These are phyloP conservation scores for Drosophila paranaensis DNA, from an alignment of 2,888 invertebrate genomes.

Conservation along the genomic window DNA sequence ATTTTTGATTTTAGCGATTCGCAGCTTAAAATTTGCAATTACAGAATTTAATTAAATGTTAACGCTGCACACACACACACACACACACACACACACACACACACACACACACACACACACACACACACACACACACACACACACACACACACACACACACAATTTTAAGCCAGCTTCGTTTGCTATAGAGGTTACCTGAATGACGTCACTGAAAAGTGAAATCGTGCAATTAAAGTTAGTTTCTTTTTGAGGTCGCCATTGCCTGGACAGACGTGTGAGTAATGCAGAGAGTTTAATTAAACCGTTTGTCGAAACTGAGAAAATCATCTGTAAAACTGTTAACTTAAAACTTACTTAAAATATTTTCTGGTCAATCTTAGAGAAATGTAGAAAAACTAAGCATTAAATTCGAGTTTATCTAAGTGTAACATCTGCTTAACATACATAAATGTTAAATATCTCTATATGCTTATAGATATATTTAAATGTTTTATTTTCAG, in stretches of 20 bases:
- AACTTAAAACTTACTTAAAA: no score
- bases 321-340: no score
- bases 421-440: neutral
- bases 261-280: conserved; percentile 19
- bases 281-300: conserved; percentile 22
- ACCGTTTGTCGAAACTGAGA: neutral
- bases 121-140: neutral
- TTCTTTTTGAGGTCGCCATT: conserved; percentile 25
- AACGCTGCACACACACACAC: conserved; percentile 13
- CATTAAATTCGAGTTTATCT: neutral
- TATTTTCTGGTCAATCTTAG: neutral
- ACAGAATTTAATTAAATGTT: conserved; percentile 12
- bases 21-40: conserved; percentile 27
- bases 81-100: neutral
- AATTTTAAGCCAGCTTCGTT: conserved; percentile 20
- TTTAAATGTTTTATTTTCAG: no score
- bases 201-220: conserved; percentile 74
- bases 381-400: neutral
- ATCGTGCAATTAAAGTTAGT: conserved; percentile 52
- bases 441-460: neutral
- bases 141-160: neutral
- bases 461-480: no score
- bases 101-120: neutral
- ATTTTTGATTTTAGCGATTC: conserved; percentile 11
- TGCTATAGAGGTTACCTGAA: conserved; percentile 53